Conservation (phyloP, 92 coral and sea anemone species). For the Bergia puertoricense region DNA sequence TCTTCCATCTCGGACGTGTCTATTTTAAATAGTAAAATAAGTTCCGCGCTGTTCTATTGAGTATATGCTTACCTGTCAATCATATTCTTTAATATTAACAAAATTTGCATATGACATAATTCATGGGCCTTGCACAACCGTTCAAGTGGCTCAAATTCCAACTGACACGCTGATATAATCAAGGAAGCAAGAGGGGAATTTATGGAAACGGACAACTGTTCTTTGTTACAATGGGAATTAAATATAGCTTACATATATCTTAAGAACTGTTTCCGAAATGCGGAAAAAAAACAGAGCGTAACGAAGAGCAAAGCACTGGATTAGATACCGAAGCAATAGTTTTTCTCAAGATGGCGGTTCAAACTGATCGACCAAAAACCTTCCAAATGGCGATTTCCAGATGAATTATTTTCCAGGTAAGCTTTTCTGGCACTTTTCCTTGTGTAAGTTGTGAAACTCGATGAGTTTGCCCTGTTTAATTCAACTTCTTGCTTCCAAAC, state of each 20-base stretch:
- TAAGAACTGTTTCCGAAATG: not conserved
- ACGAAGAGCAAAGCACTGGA: constrained; percentile 12
- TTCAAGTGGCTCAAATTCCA: constrained; percentile 11
- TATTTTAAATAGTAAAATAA: not conserved
- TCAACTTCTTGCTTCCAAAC: constrained; percentile 45
- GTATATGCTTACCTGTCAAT: not conserved
- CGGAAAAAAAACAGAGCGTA: not conserved
- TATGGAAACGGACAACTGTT: no score
- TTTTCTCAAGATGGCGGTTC: constrained; percentile 38
- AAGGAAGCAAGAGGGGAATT: not conserved
- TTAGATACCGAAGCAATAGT: not conserved
- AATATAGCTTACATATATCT: not conserved
- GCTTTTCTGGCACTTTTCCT: constrained; percentile 31
- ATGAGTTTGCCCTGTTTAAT: constrained; percentile 39
- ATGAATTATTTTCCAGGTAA: constrained; percentile 36
- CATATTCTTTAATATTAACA: not conserved
- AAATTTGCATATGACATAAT: not conserved
- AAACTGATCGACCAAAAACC: not conserved
- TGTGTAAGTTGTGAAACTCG: not conserved
- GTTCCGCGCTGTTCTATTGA: not conserved
- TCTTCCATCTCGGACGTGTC: not conserved
- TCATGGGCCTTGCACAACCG: constrained; percentile 4
- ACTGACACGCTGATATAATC: constrained; percentile 8
- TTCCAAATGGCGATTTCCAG: constrained; percentile 29
- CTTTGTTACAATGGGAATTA: not conserved